phyloP scores from a whole-genome alignment of 1,140 invertebrate genomes.

The Scaptomyza hsui region DNA sequence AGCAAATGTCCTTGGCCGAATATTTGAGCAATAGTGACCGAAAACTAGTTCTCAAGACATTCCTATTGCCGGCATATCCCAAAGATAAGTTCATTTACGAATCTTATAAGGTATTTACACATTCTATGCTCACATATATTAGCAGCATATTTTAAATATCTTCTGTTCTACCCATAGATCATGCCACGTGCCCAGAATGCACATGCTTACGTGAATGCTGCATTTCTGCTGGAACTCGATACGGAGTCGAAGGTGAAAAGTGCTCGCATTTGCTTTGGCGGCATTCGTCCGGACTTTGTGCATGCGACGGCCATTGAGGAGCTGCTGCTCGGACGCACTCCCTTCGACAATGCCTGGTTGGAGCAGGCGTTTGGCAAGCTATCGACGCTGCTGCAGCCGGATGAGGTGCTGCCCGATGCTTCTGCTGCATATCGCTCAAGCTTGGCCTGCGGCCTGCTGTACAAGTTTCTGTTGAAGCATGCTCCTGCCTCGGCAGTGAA shows the following conservation, averaged over 20 bases:
- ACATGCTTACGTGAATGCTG: constrained; percentile 92
- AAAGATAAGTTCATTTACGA: constrained; percentile 65
- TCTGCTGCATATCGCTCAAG: constrained; percentile 87
- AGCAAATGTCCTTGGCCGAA: constrained; percentile 56
- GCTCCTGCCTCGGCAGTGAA: constrained; percentile 82
- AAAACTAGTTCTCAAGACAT: constrained; percentile 61
- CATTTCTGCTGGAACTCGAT: constrained; percentile 86
- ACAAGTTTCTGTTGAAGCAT: constrained; percentile 88
- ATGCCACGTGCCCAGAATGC: constrained; percentile 92
- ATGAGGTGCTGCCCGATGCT: constrained; percentile 87
- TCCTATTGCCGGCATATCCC: constrained; percentile 61
- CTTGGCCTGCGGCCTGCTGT: constrained; percentile 88
- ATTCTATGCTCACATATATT: neutral
- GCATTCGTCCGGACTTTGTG: constrained; percentile 89
- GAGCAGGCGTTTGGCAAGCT: constrained; percentile 86
- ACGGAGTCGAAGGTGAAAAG: constrained; percentile 67
- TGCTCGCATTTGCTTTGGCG: constrained; percentile 86
- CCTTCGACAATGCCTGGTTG: constrained; percentile 84
- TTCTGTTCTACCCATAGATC: constrained; percentile 46
- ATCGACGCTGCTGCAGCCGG: constrained; percentile 87
- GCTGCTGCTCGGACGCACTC: constrained; percentile 86
- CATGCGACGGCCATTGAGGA: constrained; percentile 89
- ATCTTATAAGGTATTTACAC: constrained; percentile 85
- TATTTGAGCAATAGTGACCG: constrained; percentile 45
- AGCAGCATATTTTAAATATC: no score